Evolutionary conservation across 2,797 vertebrate species (phyloP), one percentile per base, ranked within the genome.

Genomic region (Sebastes steindachneri): DNA sequence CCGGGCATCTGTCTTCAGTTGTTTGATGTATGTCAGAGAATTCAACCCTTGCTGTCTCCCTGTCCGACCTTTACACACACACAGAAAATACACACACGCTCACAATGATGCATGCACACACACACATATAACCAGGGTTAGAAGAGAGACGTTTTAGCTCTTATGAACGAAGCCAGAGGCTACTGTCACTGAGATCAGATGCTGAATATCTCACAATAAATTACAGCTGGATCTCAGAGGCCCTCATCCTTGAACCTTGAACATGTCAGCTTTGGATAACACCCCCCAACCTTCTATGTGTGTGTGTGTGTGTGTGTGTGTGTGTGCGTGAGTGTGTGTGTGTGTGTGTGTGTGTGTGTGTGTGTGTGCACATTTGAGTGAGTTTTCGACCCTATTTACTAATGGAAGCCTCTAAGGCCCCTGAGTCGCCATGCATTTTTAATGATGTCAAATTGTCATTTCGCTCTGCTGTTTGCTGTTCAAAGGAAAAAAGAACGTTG

Each of bases 21-120:
- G 97, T 98, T 98, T 98, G 97, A 98, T 97, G 95, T 96, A 97
- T 97, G 97, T 99, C 97, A 97, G 96, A 97, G 95, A 96, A 97
- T 96, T 97, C 82, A 31, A 94, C 95, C 96, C 87, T 88, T 26
- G 15, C 95, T 94, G 71, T 80, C 91, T 95, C 90, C 37, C 66
- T 71, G 59, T 74, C 26, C 80, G 65, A 92, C 85, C 88, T 93
- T 90, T 77, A 73, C 17, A 17, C 79, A 48, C 54, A 78, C 70
- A 66, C 41, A 37, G 14, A 75, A 51, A 53, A n/a, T 3, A 28
- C 23, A 25, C 28, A 26, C 14, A 35, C 58, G 59, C 41, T 23
- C 15, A 17, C 15, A 67, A 58, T 73, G 62, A 82, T 19, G 10
- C 78, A 37, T 35, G 73, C 41, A 68, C 3, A 26, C 5, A 45